These are phyloP conservation scores for Manis crassicaudata DNA, from an alignment of 2,797 vertebrate species.

Conservation along the genomic window DNA sequence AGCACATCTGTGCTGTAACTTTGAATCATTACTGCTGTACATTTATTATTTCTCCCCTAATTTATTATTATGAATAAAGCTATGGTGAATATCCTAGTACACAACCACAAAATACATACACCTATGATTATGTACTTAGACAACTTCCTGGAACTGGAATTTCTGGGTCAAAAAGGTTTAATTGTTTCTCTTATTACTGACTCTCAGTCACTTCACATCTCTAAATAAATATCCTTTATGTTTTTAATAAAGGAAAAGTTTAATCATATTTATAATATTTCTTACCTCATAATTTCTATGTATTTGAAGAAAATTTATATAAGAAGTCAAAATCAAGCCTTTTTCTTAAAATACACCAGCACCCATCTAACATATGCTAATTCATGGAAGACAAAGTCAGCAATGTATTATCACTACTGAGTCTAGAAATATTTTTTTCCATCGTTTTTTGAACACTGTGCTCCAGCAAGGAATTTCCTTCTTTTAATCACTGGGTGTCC, in stretches of 20 bases:
- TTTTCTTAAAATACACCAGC: not conserved
- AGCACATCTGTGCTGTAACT: not conserved
- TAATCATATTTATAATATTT: conserved; percentile 25
- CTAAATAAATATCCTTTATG: conserved; percentile 21
- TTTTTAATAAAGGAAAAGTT: conserved; percentile 3
- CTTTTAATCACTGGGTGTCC: conserved; percentile 57
- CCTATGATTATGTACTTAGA: not conserved
- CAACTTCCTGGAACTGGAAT: not conserved
- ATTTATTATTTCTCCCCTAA: not conserved
- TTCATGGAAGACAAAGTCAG: not conserved
- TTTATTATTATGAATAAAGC: not conserved
- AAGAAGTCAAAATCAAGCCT: conserved; percentile 17
- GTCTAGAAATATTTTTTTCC: not conserved
- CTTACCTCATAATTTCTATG: not conserved
- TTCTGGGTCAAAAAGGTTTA: not conserved
- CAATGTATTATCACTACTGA: not conserved
- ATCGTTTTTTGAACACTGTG: not conserved
- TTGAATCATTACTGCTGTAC: not conserved
- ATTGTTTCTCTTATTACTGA: conserved; percentile 22
- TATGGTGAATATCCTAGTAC: not conserved
- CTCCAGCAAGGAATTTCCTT: not conserved
- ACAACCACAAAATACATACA: not conserved
- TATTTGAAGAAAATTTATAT: not conserved
- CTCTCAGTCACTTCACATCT: not conserved
- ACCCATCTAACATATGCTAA: not conserved